These are phyloP conservation scores for Agrochola lota DNA, from an alignment of 2,888 invertebrate genomes.

Conservation along the genomic window DNA sequence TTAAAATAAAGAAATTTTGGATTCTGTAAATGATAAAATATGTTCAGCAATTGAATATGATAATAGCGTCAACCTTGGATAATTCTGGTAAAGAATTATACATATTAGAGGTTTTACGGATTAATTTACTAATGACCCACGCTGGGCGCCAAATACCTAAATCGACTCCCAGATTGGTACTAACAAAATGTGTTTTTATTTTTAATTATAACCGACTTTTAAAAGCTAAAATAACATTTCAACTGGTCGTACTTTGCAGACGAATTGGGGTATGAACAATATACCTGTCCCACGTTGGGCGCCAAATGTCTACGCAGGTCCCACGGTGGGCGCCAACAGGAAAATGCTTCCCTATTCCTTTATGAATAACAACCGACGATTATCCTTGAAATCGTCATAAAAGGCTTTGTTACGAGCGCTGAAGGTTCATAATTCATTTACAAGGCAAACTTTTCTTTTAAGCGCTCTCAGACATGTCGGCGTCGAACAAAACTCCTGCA, in stretches of 20 bases:
- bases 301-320: conserved; percentile 33
- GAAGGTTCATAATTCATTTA: conserved; percentile 46
- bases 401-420: conserved; percentile 32
- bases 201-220: background rate
- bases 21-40: background rate
- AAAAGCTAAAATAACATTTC: background rate
- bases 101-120: background rate
- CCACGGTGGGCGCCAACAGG: conserved; percentile 53
- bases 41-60: background rate
- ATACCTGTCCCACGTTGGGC: conserved; percentile 12
- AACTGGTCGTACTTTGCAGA: background rate
- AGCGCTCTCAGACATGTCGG: conserved; percentile 57
- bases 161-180: background rate
- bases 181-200: background rate
- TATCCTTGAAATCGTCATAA: conserved; percentile 40
- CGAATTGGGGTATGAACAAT: background rate
- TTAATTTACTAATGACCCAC: background rate
- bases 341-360: conserved; percentile 30
- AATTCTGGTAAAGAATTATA: background rate
- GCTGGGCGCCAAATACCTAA: conserved; percentile 11
- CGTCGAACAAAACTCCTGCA: conserved; percentile 53
- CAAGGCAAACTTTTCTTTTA: conserved; percentile 42
- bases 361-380: conserved; percentile 23
- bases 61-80: background rate
- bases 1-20: background rate